phyloP scores from a whole-genome alignment of 1,140 invertebrate species.

The Drosophila serrata region DNA sequence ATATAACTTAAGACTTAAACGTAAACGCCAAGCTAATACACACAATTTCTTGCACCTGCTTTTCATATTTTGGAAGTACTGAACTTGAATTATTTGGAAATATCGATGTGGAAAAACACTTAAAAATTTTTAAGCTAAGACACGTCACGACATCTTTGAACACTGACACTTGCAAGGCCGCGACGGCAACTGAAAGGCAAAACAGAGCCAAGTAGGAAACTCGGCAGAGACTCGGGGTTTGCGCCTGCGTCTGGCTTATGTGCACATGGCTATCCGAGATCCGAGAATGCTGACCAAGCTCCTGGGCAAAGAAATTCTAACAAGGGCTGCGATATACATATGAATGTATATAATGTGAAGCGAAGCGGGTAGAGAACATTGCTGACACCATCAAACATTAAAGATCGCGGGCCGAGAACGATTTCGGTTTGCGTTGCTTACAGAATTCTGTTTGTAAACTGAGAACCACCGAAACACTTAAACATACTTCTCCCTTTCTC shows the following conservation, averaged over 20 bases:
- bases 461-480: conserved; percentile 13
- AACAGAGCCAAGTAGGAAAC: conserved; percentile 1
- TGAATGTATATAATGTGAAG: neutral
- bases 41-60: neutral
- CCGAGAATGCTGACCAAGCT: conserved; percentile 40
- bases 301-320: conserved; percentile 30
- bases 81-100: neutral
- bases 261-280: conserved; percentile 24
- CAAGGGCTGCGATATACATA: neutral
- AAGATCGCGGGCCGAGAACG: conserved; percentile 9
- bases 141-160: neutral
- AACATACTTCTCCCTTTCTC: conserved; percentile 1
- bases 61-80: neutral
- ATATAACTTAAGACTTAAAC: neutral
- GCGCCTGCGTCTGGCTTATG: conserved; percentile 26
- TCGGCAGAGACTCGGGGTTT: conserved; percentile 2
- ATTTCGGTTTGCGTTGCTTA: conserved; percentile 25
- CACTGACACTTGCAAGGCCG: neutral
- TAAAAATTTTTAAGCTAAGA: neutral
- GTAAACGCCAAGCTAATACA: neutral
- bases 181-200: conserved; percentile 26
- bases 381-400: conserved; percentile 28
- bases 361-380: conserved; percentile 1
- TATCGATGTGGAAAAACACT: neutral
- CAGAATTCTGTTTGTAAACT: conserved; percentile 23